Conservation (phyloP, 2,888 invertebrate genomes). For the Zele albiditarsus region DNA sequence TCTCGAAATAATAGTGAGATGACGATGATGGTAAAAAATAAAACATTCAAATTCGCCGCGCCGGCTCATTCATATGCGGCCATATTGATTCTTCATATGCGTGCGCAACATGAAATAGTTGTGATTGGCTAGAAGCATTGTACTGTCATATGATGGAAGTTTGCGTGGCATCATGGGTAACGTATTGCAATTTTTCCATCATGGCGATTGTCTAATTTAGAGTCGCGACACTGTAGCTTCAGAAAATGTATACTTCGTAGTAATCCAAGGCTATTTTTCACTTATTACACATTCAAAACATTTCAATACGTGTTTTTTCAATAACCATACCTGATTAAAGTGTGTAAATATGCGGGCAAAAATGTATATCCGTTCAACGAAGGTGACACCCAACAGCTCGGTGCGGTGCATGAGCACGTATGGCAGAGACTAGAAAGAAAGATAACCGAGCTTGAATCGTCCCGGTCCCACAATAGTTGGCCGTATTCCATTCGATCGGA, state of each 20-base stretch:
- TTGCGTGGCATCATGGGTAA: conserved; percentile 67
- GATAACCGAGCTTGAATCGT: conserved; percentile 60
- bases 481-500: conserved; percentile 26
- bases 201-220: conserved; percentile 70
- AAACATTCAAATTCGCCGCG: conserved; percentile 53
- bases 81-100: conserved; percentile 37
- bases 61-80: neutral
- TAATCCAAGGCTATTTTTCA: conserved; percentile 50
- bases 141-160: conserved; percentile 66
- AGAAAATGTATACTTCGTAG: conserved; percentile 65
- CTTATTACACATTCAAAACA: conserved; percentile 50
- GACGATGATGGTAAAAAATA: no score
- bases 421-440: conserved; percentile 65
- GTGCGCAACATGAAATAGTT: conserved; percentile 46
- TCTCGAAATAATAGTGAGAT: no score
- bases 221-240: conserved; percentile 68
- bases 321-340: conserved; percentile 3
- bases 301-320: conserved; percentile 52
- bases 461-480: conserved; percentile 50
- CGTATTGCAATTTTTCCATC: conserved; percentile 67
- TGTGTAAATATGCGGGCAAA: conserved; percentile 24
- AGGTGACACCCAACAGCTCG: conserved; percentile 68
- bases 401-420: conserved; percentile 64
- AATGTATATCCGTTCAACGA: conserved; percentile 58
- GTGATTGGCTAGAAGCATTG: conserved; percentile 57